Conservation (phyloP, 1,140 invertebrate species). For the Halyomorpha halys region DNA sequence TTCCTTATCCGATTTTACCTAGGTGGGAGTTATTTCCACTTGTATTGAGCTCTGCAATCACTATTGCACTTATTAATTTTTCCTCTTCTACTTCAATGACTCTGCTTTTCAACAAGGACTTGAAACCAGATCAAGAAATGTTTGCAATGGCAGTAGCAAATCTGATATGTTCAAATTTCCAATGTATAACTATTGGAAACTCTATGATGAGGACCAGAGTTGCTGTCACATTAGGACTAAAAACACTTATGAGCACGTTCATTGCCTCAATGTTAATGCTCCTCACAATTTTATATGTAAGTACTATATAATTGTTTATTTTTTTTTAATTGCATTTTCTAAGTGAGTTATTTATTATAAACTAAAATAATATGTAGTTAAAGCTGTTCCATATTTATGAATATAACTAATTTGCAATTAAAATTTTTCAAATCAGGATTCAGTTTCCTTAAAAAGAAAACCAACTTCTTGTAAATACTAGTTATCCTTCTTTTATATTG, state of each 20-base stretch:
- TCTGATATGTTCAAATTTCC: conserved; percentile 20
- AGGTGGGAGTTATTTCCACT: not conserved
- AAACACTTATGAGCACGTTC: conserved; percentile 17
- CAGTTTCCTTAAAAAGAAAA: too few relatives aligned
- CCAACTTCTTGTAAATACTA: too few relatives aligned
- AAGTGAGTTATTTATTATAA: too few relatives aligned
- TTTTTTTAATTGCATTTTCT: not conserved
- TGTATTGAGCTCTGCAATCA: conserved; percentile 8
- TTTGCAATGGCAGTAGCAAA: conserved; percentile 22
- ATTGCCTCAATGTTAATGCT: conserved; percentile 19
- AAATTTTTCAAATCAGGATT: too few relatives aligned
- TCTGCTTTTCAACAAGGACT: conserved; percentile 17
- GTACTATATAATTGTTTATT: conserved; percentile 5
- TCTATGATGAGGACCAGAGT: conserved; percentile 27
- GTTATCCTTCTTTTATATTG: too few relatives aligned
- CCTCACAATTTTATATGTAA: conserved; percentile 22
- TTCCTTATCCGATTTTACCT: conserved; percentile 8
- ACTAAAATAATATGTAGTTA: not conserved
- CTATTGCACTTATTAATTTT: conserved; percentile 20
- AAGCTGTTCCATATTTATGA: not conserved
- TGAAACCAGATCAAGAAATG: conserved; percentile 21
- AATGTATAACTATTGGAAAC: conserved; percentile 26
- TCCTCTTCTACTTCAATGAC: conserved; percentile 21
- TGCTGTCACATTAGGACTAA: conserved; percentile 18
- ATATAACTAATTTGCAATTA: not conserved